phyloP scores from a whole-genome alignment of 2,113 vertebrate genomes.

The Actenoides hombroni region DNA sequence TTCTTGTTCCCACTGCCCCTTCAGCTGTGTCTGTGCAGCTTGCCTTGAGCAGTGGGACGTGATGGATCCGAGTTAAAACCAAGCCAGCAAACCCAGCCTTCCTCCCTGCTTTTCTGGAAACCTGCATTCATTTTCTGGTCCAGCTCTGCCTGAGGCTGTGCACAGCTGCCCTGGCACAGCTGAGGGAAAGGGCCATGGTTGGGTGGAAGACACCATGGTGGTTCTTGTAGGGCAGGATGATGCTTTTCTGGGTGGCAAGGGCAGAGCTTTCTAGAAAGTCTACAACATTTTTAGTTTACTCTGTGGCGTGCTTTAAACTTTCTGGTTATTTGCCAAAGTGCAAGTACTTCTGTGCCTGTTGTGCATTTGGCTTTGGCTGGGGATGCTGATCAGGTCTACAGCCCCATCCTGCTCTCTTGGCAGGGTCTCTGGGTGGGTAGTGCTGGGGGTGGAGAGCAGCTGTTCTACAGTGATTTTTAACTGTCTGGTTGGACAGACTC shows the following conservation, averaged over 20 bases:
- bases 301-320: not conserved
- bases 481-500: not conserved
- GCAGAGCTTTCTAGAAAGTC: not conserved
- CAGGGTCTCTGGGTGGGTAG: not conserved
- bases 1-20: not conserved
- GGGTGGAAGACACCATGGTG: fast-evolving
- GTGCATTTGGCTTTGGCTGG: not conserved
- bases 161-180: not conserved
- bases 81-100: not conserved
- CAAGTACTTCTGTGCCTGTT: not conserved
- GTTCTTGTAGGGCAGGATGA: not conserved
- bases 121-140: not conserved
- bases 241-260: not conserved
- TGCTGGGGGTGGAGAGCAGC: not conserved
- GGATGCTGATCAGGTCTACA: too few relatives aligned
- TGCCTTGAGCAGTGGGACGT: not conserved
- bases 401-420: not conserved
- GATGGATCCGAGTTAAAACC: not conserved
- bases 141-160: not conserved
- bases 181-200: not conserved
- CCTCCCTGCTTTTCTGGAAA: not conserved
- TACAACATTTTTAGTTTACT: not conserved
- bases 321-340: not conserved
- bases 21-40: not conserved
- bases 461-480: not conserved